Evolutionary conservation across 1,140 invertebrate species (phyloP).

Genomic region (Paramacrobiotus metropolitanus): DNA sequence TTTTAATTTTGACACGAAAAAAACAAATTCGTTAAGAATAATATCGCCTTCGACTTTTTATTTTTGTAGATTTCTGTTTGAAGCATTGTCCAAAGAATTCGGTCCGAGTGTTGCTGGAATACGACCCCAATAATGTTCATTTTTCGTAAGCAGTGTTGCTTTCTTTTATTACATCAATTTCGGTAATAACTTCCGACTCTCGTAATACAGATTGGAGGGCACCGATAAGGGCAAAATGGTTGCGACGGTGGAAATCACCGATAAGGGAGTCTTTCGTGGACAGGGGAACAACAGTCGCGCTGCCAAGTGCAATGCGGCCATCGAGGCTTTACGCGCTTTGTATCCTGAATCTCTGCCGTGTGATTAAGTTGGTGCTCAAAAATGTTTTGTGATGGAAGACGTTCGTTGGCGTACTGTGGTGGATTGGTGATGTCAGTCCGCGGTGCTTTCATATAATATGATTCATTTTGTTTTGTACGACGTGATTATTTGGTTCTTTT

Average conservation of each 20-base stretch:
- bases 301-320: neutral
- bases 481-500: no score
- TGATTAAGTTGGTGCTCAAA: no score
- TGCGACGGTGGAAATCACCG: neutral
- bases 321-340: neutral
- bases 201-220: neutral
- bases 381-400: no score
- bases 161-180: neutral
- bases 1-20: neutral
- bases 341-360: no score
- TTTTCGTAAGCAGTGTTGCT: neutral
- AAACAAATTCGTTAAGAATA: no score
- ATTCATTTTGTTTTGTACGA: no score
- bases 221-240: neutral
- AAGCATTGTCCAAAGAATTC: neutral
- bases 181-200: neutral
- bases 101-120: neutral
- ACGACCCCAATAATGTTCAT: neutral
- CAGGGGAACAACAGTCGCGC: neutral
- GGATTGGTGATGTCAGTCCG: no score
- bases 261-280: neutral
- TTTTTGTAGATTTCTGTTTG: neutral
- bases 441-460: no score
- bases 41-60: neutral
- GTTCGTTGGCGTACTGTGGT: no score